Evolutionary conservation across 2,797 vertebrate genomes (phyloP).

Genomic region (Tolypeutes matacus): DNA sequence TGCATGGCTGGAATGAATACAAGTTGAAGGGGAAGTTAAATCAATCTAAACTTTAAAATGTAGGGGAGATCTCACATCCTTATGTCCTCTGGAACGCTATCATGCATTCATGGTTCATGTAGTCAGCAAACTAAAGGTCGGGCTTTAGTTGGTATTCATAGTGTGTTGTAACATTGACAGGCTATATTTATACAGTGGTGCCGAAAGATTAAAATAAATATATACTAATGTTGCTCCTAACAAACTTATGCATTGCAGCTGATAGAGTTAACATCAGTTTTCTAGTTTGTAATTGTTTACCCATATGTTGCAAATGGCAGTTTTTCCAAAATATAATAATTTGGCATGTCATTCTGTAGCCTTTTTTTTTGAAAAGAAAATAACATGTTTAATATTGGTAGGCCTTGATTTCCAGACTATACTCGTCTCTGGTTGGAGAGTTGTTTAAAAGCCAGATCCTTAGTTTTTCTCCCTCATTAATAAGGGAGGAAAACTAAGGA

Average conservation of each 20-base stretch:
- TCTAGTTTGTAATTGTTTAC: slow-evolving; percentile 71
- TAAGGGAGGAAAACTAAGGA: background rate
- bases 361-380: slow-evolving; percentile 38
- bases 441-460: too few relatives aligned
- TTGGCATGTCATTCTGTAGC: slow-evolving; percentile 59
- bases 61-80: slow-evolving; percentile 80
- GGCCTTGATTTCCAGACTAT: slow-evolving; percentile 37
- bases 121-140: slow-evolving; percentile 81
- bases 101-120: slow-evolving; percentile 61
- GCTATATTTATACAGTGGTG: slow-evolving; percentile 56
- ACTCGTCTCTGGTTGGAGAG: background rate
- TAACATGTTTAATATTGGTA: slow-evolving; percentile 52
- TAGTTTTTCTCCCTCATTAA: background rate
- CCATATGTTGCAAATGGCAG: slow-evolving; percentile 68
- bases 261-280: slow-evolving; percentile 68
- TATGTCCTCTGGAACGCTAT: slow-evolving; percentile 81
- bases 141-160: slow-evolving; percentile 84
- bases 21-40: slow-evolving; percentile 81
- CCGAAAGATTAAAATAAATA: slow-evolving; percentile 74
- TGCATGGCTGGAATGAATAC: slow-evolving; percentile 80
- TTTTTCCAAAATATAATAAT: slow-evolving; percentile 72
- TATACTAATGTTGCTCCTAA: slow-evolving; percentile 62
- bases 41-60: slow-evolving; percentile 77
- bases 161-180: slow-evolving; percentile 66
- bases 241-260: slow-evolving; percentile 41